Evolutionary conservation across 1,140 invertebrate species (phyloP), one percentile per base, ranked within the genome.

Genomic region (Oscheius sp.): DNA sequence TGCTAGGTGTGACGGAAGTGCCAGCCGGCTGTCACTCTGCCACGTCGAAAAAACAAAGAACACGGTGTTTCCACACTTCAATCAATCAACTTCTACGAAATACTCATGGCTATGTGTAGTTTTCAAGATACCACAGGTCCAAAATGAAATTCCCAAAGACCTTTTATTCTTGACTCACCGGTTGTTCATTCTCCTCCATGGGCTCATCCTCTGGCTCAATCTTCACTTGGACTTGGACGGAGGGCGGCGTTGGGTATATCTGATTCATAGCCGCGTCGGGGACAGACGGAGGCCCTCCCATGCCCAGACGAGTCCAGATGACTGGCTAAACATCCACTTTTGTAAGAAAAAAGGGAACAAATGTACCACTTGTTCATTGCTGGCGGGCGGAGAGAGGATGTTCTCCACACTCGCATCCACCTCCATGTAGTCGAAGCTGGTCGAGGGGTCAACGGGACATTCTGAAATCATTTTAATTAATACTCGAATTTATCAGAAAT

Each of bases 171-270:
- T n/a, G 38, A n/a, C n/a, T 42, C n/a, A 42, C n/a, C n/a, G 10
- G 10, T 42, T n/a, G n/a, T 42, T 42, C n/a, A 42, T 42, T n/a
- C n/a, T n/a, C 23, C 23, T 55, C 49, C 49, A 55, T 55, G 7
- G 49, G 49, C 49, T 55, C 49, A 7, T 55, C 15, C 49, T 55
- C 28, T 55, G 7, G 28, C 4, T 55, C 49, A 15, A 20, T 23
- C 49, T 55, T 55, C 49, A 7, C 7, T 55, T 4, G 42, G 23
- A n/a, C n/a, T 45, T 65, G 65, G 20, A 73, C 67, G 2, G 71
- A 73, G 10, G 71, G 71, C 45, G 71, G 71, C 35, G 71, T 73
- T 32, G 71, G 71, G 26, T 69, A 73, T 45, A 73, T 73, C 42
- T 69, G 64, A 73, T 73, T 73, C 38, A 66, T 35, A 13, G n/a